Base-by-base conservation (phyloP, 2,888 invertebrate genomes). In the Drosophila meridiana region DNA sequence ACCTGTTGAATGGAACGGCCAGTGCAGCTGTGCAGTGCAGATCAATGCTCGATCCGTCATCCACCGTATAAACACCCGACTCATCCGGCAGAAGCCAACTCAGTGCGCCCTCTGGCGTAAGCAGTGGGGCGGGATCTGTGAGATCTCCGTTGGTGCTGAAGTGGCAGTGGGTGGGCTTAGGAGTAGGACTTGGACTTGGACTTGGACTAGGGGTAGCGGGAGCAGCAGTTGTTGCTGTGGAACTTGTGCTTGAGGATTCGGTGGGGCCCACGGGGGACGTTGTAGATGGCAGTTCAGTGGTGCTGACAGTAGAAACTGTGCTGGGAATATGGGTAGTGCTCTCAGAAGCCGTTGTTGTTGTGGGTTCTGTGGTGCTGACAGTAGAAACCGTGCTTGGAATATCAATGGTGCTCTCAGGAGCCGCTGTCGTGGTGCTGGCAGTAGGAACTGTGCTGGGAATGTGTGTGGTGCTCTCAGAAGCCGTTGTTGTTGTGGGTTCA, bases 91-190 rank as follows among this genome's bases (percentile, higher is more conserved):
- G 34, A 4, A 92, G 43, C 80, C 92, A 90, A 13, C 85, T 80
- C 0, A 80, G 77, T 2, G 90, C 86, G 0, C 93, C 93, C 3
- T 93, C 90, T 45, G 91, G 92, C 0, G 95, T 90, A 71, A 95
- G 93, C 20, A 96, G 92, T 0, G 95, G 95, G 78, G 95, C 95
- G 0, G 95, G 95, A 75, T 95, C 85, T 4, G 63, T 90, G 0
- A 92, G 69, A 58, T 85, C 90, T 0, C 87, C 89, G 66, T 80
- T 87, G 2, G 88, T 73, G 4, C 61, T 77, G 38, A 89, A 92
- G 20, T 78, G 73, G 36, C 92, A 92, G 14, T 74, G 59, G 3
- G 52, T 72, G 1, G 40, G 63, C 5, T 14, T 43, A n/a, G 87
- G 82, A 1, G 52, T 53, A 0, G 87, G 76, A 2, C 53, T 53